Conservation (phyloP, 2,888 invertebrate species). For the Tetragnatha montana region DNA sequence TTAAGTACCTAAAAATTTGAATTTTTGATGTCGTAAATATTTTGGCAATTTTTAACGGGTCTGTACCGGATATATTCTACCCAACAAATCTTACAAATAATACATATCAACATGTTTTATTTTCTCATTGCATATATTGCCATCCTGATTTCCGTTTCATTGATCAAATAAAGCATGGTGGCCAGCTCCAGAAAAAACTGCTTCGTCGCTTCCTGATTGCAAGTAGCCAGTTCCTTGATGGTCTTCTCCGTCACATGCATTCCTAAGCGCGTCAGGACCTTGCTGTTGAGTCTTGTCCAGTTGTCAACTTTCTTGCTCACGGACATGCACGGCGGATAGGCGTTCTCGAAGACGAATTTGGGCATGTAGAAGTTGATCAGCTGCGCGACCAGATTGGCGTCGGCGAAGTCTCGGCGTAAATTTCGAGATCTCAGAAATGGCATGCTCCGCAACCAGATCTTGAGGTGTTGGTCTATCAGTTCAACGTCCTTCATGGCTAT, state of each 20-base stretch:
- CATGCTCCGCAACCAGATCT: conserved; percentile 39
- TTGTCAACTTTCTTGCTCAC: conserved; percentile 45
- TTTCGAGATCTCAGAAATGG: conserved; percentile 30
- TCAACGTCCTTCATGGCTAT: conserved; percentile 15
- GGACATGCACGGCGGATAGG: conserved; percentile 49
- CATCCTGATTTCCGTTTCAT: conserved; percentile 9
- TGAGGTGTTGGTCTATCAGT: conserved; percentile 24
- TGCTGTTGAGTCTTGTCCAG: conserved; percentile 46
- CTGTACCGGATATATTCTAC: no score
- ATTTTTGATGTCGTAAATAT: no score
- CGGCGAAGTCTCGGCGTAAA: conserved; percentile 36
- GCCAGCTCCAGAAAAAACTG: conserved; percentile 37
- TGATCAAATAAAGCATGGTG: neutral
- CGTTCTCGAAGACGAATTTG: conserved; percentile 43
- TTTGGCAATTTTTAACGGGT: no score
- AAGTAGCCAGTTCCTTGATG: conserved; percentile 26
- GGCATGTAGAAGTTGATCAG: conserved; percentile 46
- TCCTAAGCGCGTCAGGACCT: conserved; percentile 32
- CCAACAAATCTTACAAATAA: no score
- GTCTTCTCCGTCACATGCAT: conserved; percentile 2
- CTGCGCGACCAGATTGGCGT: conserved; percentile 34
- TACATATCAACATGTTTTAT: neutral
- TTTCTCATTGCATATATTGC: neutral
- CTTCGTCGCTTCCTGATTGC: conserved; percentile 31
- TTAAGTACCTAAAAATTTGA: no score